Base-by-base conservation (phyloP, 2,888 invertebrate genomes). In the Unio delphinus region DNA sequence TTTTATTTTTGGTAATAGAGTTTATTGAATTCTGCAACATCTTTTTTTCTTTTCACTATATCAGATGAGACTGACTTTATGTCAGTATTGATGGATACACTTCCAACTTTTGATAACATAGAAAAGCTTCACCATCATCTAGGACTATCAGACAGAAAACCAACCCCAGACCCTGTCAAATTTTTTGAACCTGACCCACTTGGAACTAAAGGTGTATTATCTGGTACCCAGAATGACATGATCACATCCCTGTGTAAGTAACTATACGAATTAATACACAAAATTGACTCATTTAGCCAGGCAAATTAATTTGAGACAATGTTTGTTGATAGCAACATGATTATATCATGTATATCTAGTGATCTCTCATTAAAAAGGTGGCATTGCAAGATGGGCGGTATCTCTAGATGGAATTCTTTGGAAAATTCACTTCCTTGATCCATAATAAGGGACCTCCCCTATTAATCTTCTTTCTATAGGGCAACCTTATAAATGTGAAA, bases 131-230 rank as follows among this genome's bases (percentile, higher is more conserved):
- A 88, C 84, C 80, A 90, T 79, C 78, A 88, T 83, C 81, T 91
- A 72, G 87, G 92, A 72, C 77, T 91, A 73, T 78, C 89, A 55
- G 91, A 90, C 58, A 89, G 85, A 68, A 87, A 87, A 69, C 89
- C 88, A 23, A 85, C 88, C 61, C 91, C 92, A 8, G 91, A 91
- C 64, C 90, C 91, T 4, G 89, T 93, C 34, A 85, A 88, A 3
- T 91, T 92, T 74, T 87, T 89, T 64, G 91, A 91, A 26, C 80
- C 89, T 34, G 93, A 93, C 84, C 92, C 92, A 2, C 87, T 93
- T 8, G 93, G 93, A 4, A 86, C 91, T 11, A 74, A 73, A 54
- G 67, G 75, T 54, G 70, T 83, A 18, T 56, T 73, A 6, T 59
- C 58, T 26, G 66, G 68, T n/a, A 59, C 66, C 15, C 68, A 73